Evolutionary conservation across 2,113 vertebrate genomes (phyloP).

Genomic region (Aegithalos caudatus): DNA sequence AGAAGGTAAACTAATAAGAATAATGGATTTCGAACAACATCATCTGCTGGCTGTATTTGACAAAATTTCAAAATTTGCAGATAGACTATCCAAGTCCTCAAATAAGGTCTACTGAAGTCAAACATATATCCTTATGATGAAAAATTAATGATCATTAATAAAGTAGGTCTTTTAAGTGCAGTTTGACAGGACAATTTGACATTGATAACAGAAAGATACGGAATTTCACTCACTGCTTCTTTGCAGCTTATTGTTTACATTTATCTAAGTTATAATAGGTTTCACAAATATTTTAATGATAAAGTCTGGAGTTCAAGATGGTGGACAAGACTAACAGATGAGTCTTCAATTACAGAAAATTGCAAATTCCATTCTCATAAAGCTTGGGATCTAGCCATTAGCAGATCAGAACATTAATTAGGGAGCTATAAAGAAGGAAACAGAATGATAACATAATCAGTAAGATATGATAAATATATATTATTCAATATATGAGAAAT

Average conservation of each 20-base stretch:
- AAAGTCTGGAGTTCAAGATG: background rate
- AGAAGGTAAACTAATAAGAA: background rate
- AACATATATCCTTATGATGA: background rate
- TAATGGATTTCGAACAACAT: background rate
- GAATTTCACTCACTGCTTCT: background rate
- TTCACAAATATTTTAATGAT: background rate
- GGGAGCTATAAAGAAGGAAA: background rate
- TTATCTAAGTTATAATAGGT: background rate
- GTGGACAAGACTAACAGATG: background rate
- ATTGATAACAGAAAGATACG: background rate
- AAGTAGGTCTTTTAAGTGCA: background rate
- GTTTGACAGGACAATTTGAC: background rate
- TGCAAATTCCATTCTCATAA: background rate
- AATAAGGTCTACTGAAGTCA: background rate
- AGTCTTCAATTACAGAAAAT: background rate
- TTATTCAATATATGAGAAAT: background rate
- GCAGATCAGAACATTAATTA: background rate
- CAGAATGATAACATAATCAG: background rate
- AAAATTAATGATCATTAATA: background rate
- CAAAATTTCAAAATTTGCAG: background rate
- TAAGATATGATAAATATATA: background rate
- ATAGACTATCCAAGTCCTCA: background rate
- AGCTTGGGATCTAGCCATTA: background rate
- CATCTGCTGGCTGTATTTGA: background rate
- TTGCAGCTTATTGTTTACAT: background rate